Conservation (phyloP, 2,797 vertebrate species). For the Molossus alvarezi region DNA sequence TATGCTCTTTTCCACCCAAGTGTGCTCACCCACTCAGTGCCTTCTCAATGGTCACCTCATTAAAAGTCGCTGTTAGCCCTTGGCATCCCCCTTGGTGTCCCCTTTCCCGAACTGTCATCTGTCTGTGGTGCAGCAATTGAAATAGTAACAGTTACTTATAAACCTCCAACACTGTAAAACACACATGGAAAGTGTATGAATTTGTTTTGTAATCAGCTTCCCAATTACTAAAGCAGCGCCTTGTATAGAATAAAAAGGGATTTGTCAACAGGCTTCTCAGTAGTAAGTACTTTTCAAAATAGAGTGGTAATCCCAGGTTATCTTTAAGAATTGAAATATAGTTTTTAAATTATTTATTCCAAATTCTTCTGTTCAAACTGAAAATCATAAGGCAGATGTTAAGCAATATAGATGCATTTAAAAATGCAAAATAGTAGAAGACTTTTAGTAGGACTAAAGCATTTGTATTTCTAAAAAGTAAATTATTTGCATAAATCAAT, state of each 20-base stretch:
- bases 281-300: constrained; percentile 10
- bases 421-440: background rate
- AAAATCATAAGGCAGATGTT: background rate
- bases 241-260: background rate
- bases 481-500: background rate
- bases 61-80: background rate
- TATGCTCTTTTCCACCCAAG: background rate
- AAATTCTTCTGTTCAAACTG: background rate
- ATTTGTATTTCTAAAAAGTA: background rate
- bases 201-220: background rate
- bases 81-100: accelerated
- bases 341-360: background rate
- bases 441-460: background rate
- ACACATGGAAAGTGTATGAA: background rate
- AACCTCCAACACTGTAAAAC: background rate
- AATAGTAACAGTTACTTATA: background rate
- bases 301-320: background rate
- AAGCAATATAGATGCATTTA: background rate
- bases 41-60: background rate
- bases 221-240: background rate
- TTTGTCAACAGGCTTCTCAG: background rate
- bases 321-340: background rate
- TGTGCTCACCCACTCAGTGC: background rate
- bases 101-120: background rate
- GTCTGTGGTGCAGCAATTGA: background rate